Evolutionary conservation across 2,888 invertebrate species (phyloP).

Genomic region (Leptinotarsa tumamoca): DNA sequence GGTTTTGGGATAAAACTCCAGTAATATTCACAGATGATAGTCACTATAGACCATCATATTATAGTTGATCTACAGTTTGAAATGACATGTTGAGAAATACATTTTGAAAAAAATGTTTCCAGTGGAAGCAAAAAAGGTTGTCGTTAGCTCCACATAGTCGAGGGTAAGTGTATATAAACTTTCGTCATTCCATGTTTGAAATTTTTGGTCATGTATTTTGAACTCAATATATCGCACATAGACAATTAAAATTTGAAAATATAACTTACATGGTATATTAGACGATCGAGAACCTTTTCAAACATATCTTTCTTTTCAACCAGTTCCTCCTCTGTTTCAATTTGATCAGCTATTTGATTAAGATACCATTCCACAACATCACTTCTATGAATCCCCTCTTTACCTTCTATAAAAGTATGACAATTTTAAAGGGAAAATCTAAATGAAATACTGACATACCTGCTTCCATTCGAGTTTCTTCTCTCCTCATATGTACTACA

Average conservation of each 20-base stretch:
- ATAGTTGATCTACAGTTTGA: too few species aligned
- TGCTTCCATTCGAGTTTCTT: slow-evolving; percentile 79
- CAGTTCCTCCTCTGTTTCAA: slow-evolving; percentile 92
- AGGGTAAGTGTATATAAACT: too few species aligned
- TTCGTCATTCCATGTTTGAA: too few species aligned
- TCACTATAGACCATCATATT: too few species aligned
- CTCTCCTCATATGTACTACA: slow-evolving; percentile 87
- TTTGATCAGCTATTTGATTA: slow-evolving; percentile 85
- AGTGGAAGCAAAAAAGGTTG: too few species aligned
- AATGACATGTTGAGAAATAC: too few species aligned
- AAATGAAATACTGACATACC: slow-evolving; percentile 61
- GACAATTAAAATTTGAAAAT: slow-evolving; percentile 2
- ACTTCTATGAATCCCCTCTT: slow-evolving; percentile 80
- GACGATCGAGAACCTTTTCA: slow-evolving; percentile 93
- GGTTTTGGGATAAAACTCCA: too few species aligned
- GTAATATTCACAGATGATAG: too few species aligned
- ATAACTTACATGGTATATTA: slow-evolving; percentile 81
- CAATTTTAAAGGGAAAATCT: neutral
- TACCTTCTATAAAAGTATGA: slow-evolving; percentile 52
- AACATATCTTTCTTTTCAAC: slow-evolving; percentile 88
- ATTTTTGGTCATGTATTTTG: too few species aligned
- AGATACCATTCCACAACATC: slow-evolving; percentile 95
- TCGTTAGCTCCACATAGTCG: too few species aligned
- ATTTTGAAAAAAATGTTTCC: too few species aligned
- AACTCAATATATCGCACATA: too few species aligned